These are phyloP conservation scores for Agrotis puta DNA, from an alignment of 2,888 invertebrate genomes.

Conservation along the genomic window DNA sequence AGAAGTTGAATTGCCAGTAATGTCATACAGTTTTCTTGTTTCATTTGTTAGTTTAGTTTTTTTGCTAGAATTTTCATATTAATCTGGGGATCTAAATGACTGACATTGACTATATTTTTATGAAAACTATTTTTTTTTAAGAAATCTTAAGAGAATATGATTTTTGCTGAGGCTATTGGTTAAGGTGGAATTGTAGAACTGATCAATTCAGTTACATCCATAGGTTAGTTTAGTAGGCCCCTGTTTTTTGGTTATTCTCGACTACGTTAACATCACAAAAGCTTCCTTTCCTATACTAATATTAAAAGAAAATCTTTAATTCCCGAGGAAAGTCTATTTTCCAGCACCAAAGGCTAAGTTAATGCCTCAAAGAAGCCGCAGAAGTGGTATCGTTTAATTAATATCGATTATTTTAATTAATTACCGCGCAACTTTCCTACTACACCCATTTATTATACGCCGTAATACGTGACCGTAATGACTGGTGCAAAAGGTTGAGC, in stretches of 20 bases:
- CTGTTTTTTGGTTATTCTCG: neutral
- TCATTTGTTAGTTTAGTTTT: slow-evolving; percentile 12
- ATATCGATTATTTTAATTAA: slow-evolving; percentile 28
- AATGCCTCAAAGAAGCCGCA: neutral
- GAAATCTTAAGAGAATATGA: too few species aligned
- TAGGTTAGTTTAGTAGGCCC: too few species aligned
- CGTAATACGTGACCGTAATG: neutral
- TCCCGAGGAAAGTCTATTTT: neutral
- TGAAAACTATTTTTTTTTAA: too few species aligned
- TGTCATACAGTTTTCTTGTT: neutral
- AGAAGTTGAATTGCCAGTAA: slow-evolving; percentile 13
- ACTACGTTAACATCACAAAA: neutral
- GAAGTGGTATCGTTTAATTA: neutral
- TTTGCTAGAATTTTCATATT: neutral
- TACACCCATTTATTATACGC: slow-evolving; percentile 5
- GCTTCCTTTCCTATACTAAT: neutral
- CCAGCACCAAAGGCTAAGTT: neutral
- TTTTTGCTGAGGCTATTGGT: too few species aligned
- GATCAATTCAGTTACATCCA: too few species aligned
- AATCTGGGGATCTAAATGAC: neutral
- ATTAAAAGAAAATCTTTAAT: neutral
- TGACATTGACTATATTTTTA: too few species aligned
- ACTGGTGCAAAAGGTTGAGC: slow-evolving; percentile 31
- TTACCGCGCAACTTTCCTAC: slow-evolving; percentile 14
- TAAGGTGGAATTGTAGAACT: too few species aligned